Conservation (phyloP, 2,888 invertebrate genomes). For the Limenitis camilla region DNA sequence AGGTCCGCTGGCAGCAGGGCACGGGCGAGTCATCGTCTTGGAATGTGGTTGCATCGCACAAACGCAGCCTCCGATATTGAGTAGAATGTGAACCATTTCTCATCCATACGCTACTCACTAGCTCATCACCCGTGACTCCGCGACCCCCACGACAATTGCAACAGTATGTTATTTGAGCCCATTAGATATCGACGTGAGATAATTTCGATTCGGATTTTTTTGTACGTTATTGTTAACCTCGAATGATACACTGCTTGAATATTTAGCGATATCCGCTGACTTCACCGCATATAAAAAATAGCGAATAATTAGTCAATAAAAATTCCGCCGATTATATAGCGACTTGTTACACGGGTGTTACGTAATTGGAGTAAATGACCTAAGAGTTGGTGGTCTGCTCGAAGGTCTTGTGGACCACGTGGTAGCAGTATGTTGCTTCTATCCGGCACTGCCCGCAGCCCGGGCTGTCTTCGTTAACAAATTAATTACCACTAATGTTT, state of each 20-base stretch:
- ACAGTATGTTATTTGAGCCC: constrained; percentile 26
- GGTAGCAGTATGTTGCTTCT: constrained; percentile 36
- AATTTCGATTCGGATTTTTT: constrained; percentile 53
- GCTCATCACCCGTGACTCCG: constrained; percentile 1
- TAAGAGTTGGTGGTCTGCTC: constrained; percentile 53
- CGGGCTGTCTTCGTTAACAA: constrained; percentile 9
- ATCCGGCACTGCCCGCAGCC: constrained; percentile 11
- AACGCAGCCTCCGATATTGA: constrained; percentile 38
- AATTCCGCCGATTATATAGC: constrained; percentile 71
- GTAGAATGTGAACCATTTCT: constrained; percentile 16
- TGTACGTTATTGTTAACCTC: constrained; percentile 68
- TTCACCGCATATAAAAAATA: constrained; percentile 70
- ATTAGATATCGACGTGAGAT: constrained; percentile 60
- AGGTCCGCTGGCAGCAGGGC: constrained; percentile 14
- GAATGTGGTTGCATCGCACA: constrained; percentile 60
- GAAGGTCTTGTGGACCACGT: constrained; percentile 60
- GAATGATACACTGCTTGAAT: constrained; percentile 73
- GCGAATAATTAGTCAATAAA: constrained; percentile 74
- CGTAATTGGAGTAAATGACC: constrained; percentile 74
- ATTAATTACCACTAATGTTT: constrained; percentile 22
- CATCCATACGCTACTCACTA: constrained; percentile 13
- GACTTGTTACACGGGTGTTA: constrained; percentile 69
- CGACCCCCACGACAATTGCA: constrained; percentile 5
- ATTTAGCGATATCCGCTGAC: constrained; percentile 74
- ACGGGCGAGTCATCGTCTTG: constrained; percentile 51